Conservation (phyloP, 2,888 invertebrate species). For the Bembecia ichneumoniformis region DNA sequence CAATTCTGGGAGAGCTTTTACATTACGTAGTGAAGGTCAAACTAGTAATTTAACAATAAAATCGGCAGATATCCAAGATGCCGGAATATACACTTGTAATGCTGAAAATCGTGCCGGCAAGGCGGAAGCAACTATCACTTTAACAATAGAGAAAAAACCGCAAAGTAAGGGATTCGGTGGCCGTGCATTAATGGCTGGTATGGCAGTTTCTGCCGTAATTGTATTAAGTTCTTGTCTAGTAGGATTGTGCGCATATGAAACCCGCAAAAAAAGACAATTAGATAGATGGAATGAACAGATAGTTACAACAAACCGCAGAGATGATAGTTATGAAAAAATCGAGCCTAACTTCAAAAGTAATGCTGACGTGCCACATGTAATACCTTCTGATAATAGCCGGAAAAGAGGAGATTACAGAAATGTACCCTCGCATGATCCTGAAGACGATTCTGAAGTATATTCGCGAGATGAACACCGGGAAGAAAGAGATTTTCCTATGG, state of each 20-base stretch:
- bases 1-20: constrained; percentile 74
- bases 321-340: constrained; percentile 84
- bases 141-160: constrained; percentile 78
- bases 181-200: constrained; percentile 76
- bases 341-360: constrained; percentile 76
- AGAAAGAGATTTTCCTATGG: constrained; percentile 31
- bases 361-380: constrained; percentile 44
- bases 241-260: constrained; percentile 77
- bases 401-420: constrained; percentile 81
- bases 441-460: constrained; percentile 71
- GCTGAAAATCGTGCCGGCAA: constrained; percentile 87
- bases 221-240: constrained; percentile 77
- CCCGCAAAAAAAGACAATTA: constrained; percentile 72
- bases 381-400: constrained; percentile 44
- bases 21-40: constrained; percentile 76
- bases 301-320: constrained; percentile 57
- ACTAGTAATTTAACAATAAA: constrained; percentile 82
- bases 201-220: constrained; percentile 78
- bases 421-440: constrained; percentile 79
- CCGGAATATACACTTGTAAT: constrained; percentile 82
- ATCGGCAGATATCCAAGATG: constrained; percentile 80
- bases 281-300: constrained; percentile 68
- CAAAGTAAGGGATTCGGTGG: constrained; percentile 72
- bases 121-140: constrained; percentile 80
- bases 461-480: constrained; percentile 39